Percentiles rank a stretch among this genome's conserved stretches.
Conservation (phyloP, 2,797 vertebrate species). For the Distichodus sexfasciatus region DNA sequence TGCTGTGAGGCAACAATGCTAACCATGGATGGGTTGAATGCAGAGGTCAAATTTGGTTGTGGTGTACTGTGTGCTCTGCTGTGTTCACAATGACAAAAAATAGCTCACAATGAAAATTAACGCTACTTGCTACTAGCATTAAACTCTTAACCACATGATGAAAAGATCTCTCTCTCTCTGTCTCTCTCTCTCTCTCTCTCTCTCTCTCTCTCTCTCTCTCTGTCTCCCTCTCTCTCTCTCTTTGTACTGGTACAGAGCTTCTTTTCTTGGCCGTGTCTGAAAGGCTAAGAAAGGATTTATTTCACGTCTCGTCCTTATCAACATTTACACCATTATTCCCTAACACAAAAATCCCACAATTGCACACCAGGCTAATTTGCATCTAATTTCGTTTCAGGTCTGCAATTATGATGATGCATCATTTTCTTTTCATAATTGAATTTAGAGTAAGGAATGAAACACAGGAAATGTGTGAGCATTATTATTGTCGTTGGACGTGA, state of each 20-base stretch:
- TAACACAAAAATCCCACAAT: conserved; percentile 65
- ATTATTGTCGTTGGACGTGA: conserved; percentile 29
- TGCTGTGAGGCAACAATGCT: no score
- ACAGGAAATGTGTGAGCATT: conserved; percentile 10
- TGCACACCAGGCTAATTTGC: conserved; percentile 67
- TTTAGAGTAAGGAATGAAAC: conserved; percentile 49
- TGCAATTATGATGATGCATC: conserved; percentile 68
- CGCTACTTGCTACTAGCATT: no score
- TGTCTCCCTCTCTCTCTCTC: neutral
- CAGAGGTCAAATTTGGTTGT: no score
- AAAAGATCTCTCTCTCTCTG: no score
- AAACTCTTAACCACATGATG: no score
- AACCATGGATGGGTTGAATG: no score
- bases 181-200: neutral
- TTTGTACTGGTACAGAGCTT: neutral
- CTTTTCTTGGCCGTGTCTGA: neutral
- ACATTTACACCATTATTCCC: conserved; percentile 61
- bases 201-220: neutral
- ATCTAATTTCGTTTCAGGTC: conserved; percentile 68
- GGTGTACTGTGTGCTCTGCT: no score
- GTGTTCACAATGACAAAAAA: no score
- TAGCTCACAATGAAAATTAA: no score
- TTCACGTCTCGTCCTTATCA: conserved; percentile 62
- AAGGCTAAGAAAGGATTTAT: conserved; percentile 44
- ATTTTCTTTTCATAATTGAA: conserved; percentile 70